Base-by-base conservation (phyloP, 1,140 invertebrate species). In the Neodiprion virginianus region DNA sequence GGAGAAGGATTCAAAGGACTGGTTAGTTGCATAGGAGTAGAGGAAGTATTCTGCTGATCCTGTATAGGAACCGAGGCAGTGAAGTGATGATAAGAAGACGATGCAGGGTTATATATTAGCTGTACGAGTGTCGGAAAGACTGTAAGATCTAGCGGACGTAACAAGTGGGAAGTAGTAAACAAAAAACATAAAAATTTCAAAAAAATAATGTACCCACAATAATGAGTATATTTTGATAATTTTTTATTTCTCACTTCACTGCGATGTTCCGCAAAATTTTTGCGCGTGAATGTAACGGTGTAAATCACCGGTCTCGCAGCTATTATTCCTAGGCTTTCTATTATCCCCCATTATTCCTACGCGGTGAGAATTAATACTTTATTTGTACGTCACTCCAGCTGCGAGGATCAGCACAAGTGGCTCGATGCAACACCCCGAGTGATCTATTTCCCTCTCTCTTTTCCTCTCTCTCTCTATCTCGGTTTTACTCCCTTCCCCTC, bases 371-470 rank as follows among this genome's bases (percentile, higher is more conserved):
- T 86, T 85, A 86, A 85, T 87, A 85, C 85, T 81, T 85, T 85
- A 85, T 84, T 85, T 85, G 83, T 85, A 81, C 79, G 83, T 86
- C 85, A 83, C 82, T 87, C 85, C 85, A 87, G 85, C 85, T 87
- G 85, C 85, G 85, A 83, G 84, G 85, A 86, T 87, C 80, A 85
- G 81, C 80, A 83, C 84, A 87, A 87, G 85, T 87, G 85, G 74
- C 75, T 66, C n/a, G 66, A 71, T 74, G 40, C 76, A 47, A 75
- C 78, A 77, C 80, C 79, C 79, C 73, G 77, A 28, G 74, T 77
- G 66, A 72, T 78, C 79, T 78, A 40, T 66, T 61, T 72, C 23
- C 53, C 66, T 23, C 48, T 65, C 72, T 48, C 72, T 28, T 68
- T 61, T 9, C 50, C n/a, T 21, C 5, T 40, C 5, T 5, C 28